A percentile compares a stretch with the other conserved stretches of the same genome.
These are phyloP conservation scores for Sinocyclocheilus maitianheensis DNA, from an alignment of 2,113 vertebrate genomes.

Conservation along the genomic window DNA sequence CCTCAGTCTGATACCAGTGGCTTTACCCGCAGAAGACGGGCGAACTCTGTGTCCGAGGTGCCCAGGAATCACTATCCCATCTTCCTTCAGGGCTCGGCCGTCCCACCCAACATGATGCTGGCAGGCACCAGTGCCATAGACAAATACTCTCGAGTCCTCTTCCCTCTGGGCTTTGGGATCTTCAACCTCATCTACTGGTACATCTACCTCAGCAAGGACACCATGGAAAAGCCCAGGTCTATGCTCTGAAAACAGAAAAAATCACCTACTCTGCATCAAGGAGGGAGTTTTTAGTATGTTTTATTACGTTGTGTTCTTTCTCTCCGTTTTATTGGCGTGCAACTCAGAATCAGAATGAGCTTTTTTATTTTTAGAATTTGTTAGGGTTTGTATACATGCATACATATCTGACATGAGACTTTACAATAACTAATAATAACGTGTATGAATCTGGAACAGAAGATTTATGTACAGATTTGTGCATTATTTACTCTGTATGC, in stretches of 20 bases:
- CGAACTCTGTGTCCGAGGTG: slow-evolving; percentile 76
- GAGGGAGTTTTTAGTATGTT: too few relatives aligned
- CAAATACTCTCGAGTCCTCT: slow-evolving; percentile 86
- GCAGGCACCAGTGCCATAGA: slow-evolving; percentile 91
- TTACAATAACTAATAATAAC: too few relatives aligned
- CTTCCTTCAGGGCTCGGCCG: slow-evolving; percentile 74
- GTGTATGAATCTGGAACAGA: too few relatives aligned
- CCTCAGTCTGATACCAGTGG: slow-evolving; percentile 71
- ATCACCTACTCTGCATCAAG: too few relatives aligned
- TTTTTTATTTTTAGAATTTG: too few relatives aligned
- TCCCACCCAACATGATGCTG: slow-evolving; percentile 68
- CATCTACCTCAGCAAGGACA: slow-evolving; percentile 89
- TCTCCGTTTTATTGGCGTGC: too few relatives aligned
- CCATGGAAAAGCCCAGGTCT: slow-evolving; percentile 80
- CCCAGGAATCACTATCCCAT: slow-evolving; percentile 63
- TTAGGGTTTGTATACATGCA: too few relatives aligned
- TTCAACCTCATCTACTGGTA: slow-evolving; percentile 94
- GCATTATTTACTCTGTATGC: too few relatives aligned
- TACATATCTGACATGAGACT: too few relatives aligned
- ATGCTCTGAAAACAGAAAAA: not conserved
- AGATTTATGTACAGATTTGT: too few relatives aligned
- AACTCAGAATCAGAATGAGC: too few relatives aligned
- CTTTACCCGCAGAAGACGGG: slow-evolving; percentile 81
- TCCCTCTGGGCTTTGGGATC: slow-evolving; percentile 87
- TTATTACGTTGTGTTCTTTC: too few relatives aligned